Conservation (phyloP, 2,113 vertebrate genomes). For the Corynorhinus townsendii region DNA sequence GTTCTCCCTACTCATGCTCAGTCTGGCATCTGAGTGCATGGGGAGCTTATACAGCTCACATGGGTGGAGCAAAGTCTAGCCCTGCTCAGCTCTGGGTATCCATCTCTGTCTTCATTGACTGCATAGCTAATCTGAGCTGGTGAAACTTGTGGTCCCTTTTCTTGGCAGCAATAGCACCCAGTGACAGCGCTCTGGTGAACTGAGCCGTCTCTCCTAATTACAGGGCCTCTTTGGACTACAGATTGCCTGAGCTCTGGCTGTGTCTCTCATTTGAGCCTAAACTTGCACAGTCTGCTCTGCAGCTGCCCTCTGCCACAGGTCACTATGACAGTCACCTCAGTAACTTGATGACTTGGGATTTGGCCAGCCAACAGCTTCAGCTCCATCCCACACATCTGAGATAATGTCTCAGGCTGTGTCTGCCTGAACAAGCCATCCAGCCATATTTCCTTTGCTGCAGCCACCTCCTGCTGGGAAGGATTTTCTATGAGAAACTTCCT, state of each 20-base stretch:
- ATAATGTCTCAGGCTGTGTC: not conserved
- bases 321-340: not conserved
- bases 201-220: not conserved
- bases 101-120: not conserved
- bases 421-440: not conserved
- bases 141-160: not conserved
- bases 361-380: not conserved
- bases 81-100: not conserved
- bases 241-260: not conserved
- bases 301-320: not conserved
- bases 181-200: not conserved
- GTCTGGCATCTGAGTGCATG: not conserved
- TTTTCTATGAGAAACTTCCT: not conserved
- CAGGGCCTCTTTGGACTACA: not conserved
- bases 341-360: not conserved
- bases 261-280: not conserved
- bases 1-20: not conserved
- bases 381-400: not conserved
- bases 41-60: fast-evolving
- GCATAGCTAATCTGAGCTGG: not conserved
- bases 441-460: not conserved
- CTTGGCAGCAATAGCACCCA: not conserved
- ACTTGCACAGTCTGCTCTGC: not conserved
- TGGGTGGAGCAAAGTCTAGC: not conserved
- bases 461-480: not conserved